phyloP scores from a whole-genome alignment of 2,797 vertebrate species.

The Lagorchestes hirsutus region DNA sequence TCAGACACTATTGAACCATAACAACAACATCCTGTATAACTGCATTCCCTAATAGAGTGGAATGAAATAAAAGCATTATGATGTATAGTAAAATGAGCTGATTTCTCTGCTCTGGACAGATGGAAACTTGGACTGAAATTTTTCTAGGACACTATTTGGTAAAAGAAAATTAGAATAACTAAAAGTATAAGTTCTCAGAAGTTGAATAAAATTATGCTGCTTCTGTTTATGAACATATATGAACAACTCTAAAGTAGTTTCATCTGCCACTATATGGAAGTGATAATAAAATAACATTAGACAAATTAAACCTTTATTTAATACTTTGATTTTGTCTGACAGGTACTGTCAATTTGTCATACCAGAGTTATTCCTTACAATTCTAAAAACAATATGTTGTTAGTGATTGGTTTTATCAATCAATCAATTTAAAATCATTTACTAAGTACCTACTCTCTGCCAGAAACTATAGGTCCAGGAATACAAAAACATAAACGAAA shows the following conservation, averaged over 20 bases:
- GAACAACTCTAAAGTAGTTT: conserved; percentile 36
- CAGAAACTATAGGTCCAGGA: too few species aligned
- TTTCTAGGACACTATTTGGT: neutral
- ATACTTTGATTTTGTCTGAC: neutral
- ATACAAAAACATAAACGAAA: too few species aligned
- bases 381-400: neutral
- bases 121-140: neutral
- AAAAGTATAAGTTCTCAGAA: conserved; percentile 24
- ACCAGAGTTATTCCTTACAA: neutral
- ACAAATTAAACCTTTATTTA: neutral
- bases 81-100: too few species aligned
- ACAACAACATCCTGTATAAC: neutral
- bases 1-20: too few species aligned
- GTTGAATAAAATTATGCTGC: neutral
- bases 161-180: neutral
- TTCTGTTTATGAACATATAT: neutral
- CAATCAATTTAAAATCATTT: too few species aligned
- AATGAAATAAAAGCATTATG: too few species aligned
- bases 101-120: neutral
- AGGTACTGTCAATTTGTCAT: neutral
- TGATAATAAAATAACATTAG: conserved; percentile 35
- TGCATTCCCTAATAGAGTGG: too few species aligned
- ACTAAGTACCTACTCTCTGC: too few species aligned
- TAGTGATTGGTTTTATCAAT: too few species aligned
- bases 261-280: neutral